Conservation (phyloP, 2,113 vertebrate genomes). For the Xenopus laevis region DNA sequence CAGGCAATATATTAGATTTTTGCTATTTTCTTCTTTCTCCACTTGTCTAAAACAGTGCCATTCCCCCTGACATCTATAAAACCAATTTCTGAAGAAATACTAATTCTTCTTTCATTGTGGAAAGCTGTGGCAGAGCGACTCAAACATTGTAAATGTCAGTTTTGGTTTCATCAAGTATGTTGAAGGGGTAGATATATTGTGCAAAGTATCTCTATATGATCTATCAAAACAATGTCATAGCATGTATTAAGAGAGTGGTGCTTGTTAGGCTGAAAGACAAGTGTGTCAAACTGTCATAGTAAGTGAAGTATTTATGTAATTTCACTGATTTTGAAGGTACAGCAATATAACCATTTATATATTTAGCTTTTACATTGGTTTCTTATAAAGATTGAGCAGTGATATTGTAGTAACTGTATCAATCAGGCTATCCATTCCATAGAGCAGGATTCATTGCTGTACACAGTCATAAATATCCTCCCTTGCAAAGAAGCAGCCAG, state of each 20-base stretch:
- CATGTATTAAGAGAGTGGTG: slow-evolving; percentile 39
- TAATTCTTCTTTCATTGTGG: slow-evolving; percentile 36
- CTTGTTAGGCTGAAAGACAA: slow-evolving; percentile 43
- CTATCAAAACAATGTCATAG: slow-evolving; percentile 41
- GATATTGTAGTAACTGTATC: slow-evolving; percentile 40
- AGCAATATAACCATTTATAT: slow-evolving; percentile 34
- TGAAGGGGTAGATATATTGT: slow-evolving; percentile 36
- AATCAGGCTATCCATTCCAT: slow-evolving; percentile 38
- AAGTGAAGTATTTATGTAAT: slow-evolving; percentile 35
- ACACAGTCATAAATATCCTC: slow-evolving; percentile 34
- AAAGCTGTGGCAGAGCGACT: slow-evolving; percentile 21
- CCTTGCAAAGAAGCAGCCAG: slow-evolving; percentile 24
- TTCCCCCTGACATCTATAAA: slow-evolving; percentile 34
- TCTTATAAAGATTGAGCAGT: slow-evolving; percentile 40
- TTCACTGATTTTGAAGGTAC: slow-evolving; percentile 34
- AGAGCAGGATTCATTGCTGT: slow-evolving; percentile 37
- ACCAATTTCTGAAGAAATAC: slow-evolving; percentile 36
- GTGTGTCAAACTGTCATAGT: slow-evolving; percentile 37
- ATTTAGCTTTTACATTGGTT: slow-evolving; percentile 31
- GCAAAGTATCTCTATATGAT: slow-evolving; percentile 36
- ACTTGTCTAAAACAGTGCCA: slow-evolving; percentile 15
- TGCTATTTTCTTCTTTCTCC: slow-evolving; percentile 15
- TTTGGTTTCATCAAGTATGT: slow-evolving; percentile 36
- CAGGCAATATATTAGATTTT: slow-evolving; percentile 23
- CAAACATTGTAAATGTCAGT: slow-evolving; percentile 37